Base-by-base conservation (phyloP, 2,888 invertebrate genomes). In the Aradus depressus region DNA sequence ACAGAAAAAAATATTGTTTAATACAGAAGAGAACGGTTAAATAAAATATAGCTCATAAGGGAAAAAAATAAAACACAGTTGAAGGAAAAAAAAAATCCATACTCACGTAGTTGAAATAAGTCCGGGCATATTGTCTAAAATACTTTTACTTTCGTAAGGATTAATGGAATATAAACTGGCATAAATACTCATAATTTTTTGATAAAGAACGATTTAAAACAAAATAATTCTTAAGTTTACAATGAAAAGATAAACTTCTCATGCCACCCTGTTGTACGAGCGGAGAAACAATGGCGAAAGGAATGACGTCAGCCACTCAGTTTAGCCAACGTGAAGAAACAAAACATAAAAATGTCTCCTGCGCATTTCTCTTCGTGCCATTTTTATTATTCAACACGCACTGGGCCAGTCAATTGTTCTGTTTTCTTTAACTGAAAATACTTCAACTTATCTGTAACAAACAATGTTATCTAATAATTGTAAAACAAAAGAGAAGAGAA, bases 101-200 rank as follows among this genome's bases (percentile, higher is more conserved):
- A 55, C 55, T 55, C 35, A 56, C 56, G 53, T 51, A 34, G 53
- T 44, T 37, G 56, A 56, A 43, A 56, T 56, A 12, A 56, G 42
- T 44, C 56, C 56, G 48, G 56, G 56, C 56, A 56, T 56, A 28
- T 53, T 44, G 41, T 53, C 53, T 23, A 56, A 42, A 42, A 41
- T 5, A 28, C 37, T 44, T 38, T 44, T 47, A 47, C 51, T 51
- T 34, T 51, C 43, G 14, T 38, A 6, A 21, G 28, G 43, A 55
- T 51, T 52, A 45, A 21, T 54, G 35, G 26, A 23, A 10, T 48
- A 52, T 47, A 51, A 52, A 54, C 37, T 55, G 51, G 43, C 31
- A 50, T 42, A 53, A 50, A 56, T 55, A 58, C 56, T 58, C 58
- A 58, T 58, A 48, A 51, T 58, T 56, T 50, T 28, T 47, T 12